Evolutionary conservation across 2,797 vertebrate genomes (phyloP).

Genomic region (Miichthys miiuy): DNA sequence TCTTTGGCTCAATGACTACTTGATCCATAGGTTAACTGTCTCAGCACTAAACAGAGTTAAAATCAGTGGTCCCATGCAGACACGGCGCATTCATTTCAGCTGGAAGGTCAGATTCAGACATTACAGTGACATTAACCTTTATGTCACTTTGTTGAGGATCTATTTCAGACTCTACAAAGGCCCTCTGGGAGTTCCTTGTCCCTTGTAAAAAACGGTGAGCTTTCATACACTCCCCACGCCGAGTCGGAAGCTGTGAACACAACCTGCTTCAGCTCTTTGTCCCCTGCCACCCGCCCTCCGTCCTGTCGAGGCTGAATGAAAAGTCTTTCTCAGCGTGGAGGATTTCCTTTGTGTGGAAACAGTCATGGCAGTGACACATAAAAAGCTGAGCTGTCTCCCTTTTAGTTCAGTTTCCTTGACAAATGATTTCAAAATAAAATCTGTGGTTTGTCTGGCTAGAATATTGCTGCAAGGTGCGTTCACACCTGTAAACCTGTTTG

Average conservation of each 20-base stretch:
- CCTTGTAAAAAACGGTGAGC: not conserved
- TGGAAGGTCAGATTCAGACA: not conserved
- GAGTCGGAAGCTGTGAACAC: not conserved
- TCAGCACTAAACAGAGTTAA: too few relatives aligned
- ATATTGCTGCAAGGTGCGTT: not conserved
- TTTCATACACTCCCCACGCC: conserved; percentile 16
- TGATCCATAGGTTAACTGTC: too few relatives aligned
- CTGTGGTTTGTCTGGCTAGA: not conserved
- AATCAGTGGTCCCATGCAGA: too few relatives aligned
- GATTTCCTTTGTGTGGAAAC: conserved; percentile 16
- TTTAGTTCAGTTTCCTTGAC: not conserved
- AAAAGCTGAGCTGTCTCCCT: not conserved
- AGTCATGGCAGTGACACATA: conserved; percentile 3
- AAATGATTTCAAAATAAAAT: not conserved
- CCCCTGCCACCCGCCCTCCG: not conserved
- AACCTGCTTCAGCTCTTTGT: conserved; percentile 26
- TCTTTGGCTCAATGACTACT: too few relatives aligned
- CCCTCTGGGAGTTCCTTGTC: conserved; percentile 16
- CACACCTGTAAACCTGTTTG: not conserved
- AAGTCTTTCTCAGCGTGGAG: conserved; percentile 24
- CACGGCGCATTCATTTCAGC: not conserved
- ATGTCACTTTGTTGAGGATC: not conserved
- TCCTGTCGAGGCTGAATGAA: conserved; percentile 4
- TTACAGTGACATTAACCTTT: conserved; percentile 15
- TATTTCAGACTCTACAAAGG: not conserved